These are phyloP conservation scores for Melanotaenia boesemani DNA, from an alignment of 2,797 vertebrate genomes.

Conservation along the genomic window DNA sequence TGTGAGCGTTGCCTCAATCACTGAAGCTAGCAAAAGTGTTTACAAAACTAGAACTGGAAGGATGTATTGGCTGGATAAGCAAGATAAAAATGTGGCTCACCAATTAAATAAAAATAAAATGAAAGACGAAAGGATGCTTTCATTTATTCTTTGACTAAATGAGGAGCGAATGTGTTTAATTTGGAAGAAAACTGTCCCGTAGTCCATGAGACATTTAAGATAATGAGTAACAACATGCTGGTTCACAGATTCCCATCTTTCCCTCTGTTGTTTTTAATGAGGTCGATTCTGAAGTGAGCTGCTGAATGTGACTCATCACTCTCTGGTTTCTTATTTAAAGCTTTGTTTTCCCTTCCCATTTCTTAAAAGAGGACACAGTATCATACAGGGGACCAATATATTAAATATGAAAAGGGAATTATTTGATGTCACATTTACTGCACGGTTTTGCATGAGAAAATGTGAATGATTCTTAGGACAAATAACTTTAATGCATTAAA, in stretches of 20 bases:
- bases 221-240: conserved; percentile 21
- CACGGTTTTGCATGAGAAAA: conserved; percentile 20
- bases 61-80: conserved; percentile 6
- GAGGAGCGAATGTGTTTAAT: conserved; percentile 8
- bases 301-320: conserved; percentile 49
- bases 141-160: conserved; percentile 11
- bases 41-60: neutral
- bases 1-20: neutral
- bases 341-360: conserved; percentile 16
- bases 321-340: conserved; percentile 32
- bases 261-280: conserved; percentile 37
- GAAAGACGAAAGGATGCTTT: neutral
- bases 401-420: conserved; percentile 1
- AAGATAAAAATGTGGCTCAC: conserved; percentile 6
- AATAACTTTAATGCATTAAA: conserved; percentile 23
- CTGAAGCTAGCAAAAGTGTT: conserved; percentile 1
- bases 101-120: neutral
- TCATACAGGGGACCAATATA: conserved; percentile 1
- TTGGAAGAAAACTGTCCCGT: conserved; percentile 13
- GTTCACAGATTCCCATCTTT: conserved; percentile 22
- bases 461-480: neutral
- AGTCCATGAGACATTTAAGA: conserved; percentile 18
- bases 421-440: conserved; percentile 18
- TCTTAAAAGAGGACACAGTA: conserved; percentile 24
- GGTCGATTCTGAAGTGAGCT: conserved; percentile 34